Percentiles rank a stretch among this genome's conserved stretches.
phyloP scores from a whole-genome alignment of 2,888 invertebrate genomes.

The Microctonus hyperodae region DNA sequence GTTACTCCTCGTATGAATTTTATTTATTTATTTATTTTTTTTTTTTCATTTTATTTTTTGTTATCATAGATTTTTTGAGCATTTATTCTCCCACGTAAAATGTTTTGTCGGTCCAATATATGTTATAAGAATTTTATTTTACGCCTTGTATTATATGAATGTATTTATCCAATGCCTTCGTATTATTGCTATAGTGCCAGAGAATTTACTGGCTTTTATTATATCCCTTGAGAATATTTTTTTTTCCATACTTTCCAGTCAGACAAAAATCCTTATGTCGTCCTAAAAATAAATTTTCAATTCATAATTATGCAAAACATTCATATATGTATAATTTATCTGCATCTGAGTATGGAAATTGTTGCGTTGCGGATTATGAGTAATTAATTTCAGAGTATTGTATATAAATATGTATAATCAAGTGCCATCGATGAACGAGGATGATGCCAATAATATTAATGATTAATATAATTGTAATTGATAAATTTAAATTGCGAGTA shows the following conservation, averaged over 20 bases:
- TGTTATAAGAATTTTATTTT: conserved; percentile 25
- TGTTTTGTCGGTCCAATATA: conserved; percentile 19
- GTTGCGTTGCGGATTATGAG: background rate
- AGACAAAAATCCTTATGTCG: conserved; percentile 3
- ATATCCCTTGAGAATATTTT: conserved; percentile 3
- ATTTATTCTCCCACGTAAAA: conserved; percentile 4
- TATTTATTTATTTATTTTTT: background rate
- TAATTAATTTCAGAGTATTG: background rate
- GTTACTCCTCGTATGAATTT: background rate
- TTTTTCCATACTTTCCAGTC: conserved; percentile 6
- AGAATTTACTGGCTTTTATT: background rate
- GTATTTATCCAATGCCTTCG: background rate
- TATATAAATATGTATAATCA: background rate
- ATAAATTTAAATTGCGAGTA: background rate
- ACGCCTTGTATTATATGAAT: background rate
- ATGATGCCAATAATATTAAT: background rate
- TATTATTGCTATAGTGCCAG: background rate
- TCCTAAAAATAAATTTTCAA: background rate
- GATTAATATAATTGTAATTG: background rate
- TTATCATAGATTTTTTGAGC: conserved; percentile 12
- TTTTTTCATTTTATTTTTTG: conserved; percentile 8
- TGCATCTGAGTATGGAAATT: background rate
- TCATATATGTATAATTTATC: background rate
- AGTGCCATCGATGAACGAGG: background rate
- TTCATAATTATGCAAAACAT: background rate